A percentile compares a stretch with the other conserved stretches of the same genome.
Conservation (phyloP, 2,797 vertebrate species). For the Cossypha caffra region DNA sequence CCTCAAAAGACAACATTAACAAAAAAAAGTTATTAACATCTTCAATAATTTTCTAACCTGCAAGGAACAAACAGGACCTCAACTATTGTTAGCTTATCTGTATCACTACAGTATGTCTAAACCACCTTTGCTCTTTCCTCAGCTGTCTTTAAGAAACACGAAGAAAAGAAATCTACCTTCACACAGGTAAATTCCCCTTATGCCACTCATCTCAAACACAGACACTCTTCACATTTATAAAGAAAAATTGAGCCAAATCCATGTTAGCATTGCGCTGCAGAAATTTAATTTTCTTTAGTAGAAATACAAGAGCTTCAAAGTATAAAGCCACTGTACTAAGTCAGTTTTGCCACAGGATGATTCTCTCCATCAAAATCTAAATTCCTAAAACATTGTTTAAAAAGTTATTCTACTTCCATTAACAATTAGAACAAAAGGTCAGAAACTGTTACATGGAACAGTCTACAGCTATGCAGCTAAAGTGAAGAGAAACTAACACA, state of each 20-base stretch:
- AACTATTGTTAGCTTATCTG: neutral
- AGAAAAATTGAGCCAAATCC: neutral
- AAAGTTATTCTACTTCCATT: neutral
- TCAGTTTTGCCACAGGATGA: neutral
- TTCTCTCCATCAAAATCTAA: neutral
- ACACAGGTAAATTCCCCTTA: neutral
- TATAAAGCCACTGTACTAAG: neutral
- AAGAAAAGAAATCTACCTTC: neutral
- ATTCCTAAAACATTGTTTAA: neutral
- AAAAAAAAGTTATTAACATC: neutral
- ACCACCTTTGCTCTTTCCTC: neutral
- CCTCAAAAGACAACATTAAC: neutral
- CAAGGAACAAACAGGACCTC: neutral
- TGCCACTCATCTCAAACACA: neutral
- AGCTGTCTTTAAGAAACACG: neutral
- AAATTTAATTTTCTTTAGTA: neutral
- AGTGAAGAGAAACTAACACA: neutral
- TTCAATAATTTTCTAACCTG: neutral
- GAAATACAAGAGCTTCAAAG: neutral
- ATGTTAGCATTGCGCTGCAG: neutral
- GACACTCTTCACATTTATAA: neutral
- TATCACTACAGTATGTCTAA: neutral
- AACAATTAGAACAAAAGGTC: neutral
- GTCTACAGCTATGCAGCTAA: neutral
- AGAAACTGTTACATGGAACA: neutral